Percentiles rank a stretch among this genome's conserved stretches.
Evolutionary conservation across 2,888 invertebrate genomes (phyloP).

Genomic region (Chirona hameri): DNA sequence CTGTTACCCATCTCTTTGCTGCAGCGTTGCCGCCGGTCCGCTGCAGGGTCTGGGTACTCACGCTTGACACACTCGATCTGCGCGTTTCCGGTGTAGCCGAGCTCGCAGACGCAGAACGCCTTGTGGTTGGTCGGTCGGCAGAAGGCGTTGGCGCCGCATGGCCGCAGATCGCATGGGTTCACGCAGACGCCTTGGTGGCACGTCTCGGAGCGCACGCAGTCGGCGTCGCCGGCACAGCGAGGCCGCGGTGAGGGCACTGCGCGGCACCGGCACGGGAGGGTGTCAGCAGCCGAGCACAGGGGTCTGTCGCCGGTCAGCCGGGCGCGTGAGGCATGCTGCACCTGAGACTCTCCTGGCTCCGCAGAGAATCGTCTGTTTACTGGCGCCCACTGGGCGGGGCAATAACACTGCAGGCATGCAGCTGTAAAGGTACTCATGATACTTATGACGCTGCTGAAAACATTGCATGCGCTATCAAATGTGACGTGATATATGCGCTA

Average conservation of each 20-base stretch:
- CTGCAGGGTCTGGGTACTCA: conserved; percentile 43
- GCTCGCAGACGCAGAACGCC: conserved; percentile 68
- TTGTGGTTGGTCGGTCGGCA: conserved; percentile 72
- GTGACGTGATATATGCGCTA: no score
- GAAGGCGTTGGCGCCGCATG: conserved; percentile 76
- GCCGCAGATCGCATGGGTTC: conserved; percentile 75
- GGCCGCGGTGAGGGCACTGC: conserved; percentile 37
- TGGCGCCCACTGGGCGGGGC: no score
- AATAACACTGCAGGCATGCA: no score
- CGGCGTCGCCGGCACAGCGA: conserved; percentile 64
- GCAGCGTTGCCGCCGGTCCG: neutral
- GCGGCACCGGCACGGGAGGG: conserved; percentile 34
- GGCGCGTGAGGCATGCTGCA: no score
- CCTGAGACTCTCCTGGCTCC: no score
- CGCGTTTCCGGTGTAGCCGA: conserved; percentile 72
- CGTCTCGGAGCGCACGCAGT: conserved; percentile 72
- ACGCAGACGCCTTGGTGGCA: conserved; percentile 78
- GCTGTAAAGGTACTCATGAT: no score
- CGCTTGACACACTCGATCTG: conserved; percentile 66
- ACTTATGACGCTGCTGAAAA: no score
- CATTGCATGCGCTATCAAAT: no score
- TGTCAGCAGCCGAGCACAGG: conserved; percentile 33
- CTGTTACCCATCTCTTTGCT: no score
- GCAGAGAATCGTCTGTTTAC: no score
- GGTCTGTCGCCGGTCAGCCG: neutral